Percentiles rank a stretch among this genome's conserved stretches.
phyloP scores from a whole-genome alignment of 2,113 vertebrate genomes.

The Larimichthys crocea region DNA sequence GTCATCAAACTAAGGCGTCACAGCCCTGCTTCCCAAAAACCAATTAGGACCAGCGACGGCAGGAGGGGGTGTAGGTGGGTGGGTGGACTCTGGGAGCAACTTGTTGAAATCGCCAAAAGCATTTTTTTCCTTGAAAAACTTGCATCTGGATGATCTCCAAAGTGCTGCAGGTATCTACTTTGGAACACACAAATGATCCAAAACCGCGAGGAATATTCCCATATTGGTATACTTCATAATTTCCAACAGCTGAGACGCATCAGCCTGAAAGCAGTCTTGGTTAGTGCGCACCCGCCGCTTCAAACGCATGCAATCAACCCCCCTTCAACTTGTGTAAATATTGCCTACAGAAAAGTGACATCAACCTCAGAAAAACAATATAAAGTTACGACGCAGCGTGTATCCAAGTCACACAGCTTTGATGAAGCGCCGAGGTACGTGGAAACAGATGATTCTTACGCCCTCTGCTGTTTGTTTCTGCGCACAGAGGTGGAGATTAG shows the following conservation, averaged over 20 bases:
- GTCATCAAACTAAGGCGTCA: constrained; percentile 75
- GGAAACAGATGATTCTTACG: constrained; percentile 69
- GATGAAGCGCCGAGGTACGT: neutral
- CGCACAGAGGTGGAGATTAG: constrained; percentile 21
- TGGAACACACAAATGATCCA: neutral
- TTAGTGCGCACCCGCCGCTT: neutral
- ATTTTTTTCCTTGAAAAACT: neutral
- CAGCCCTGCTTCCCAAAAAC: constrained; percentile 31
- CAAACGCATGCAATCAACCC: neutral
- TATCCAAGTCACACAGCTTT: neutral
- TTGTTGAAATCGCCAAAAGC: constrained; percentile 63
- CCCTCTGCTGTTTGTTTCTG: constrained; percentile 73
- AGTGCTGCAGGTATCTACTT: neutral
- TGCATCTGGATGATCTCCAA: neutral
- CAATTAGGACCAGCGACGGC: constrained; percentile 46
- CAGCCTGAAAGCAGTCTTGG: neutral
- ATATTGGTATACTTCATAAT: neutral
- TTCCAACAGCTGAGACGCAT: neutral
- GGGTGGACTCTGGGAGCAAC: constrained; percentile 33
- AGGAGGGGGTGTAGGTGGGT: neutral
- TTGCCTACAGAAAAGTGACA: neutral
- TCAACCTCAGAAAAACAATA: neutral
- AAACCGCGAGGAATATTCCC: neutral
- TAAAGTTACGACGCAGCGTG: constrained; percentile 12
- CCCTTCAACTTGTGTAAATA: neutral